phyloP scores from a whole-genome alignment of 2,113 vertebrate species.

The Cyanoderma ruficeps region DNA sequence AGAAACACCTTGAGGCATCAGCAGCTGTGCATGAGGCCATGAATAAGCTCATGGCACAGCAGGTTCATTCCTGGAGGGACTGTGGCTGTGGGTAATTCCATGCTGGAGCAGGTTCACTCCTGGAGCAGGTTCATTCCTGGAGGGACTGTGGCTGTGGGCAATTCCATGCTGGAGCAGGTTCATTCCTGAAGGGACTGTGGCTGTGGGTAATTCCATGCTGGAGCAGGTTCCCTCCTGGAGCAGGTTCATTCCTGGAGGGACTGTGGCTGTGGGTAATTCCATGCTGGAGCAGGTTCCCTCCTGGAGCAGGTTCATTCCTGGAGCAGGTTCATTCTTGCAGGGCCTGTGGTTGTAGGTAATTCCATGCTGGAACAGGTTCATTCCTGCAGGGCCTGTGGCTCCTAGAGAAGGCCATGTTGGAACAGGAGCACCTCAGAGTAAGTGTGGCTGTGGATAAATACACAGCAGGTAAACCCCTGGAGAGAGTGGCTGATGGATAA shows the following conservation, averaged over 20 bases:
- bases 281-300: background rate
- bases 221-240: background rate
- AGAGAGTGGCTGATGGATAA: background rate
- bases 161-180: background rate
- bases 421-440: background rate
- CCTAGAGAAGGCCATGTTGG: background rate
- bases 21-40: background rate
- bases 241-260: background rate
- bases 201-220: background rate
- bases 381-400: background rate
- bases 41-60: background rate
- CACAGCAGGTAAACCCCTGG: background rate
- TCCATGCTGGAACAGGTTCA: background rate
- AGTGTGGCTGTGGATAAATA: background rate
- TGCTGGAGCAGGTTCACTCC: background rate
- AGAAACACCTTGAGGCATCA: background rate
- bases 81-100: background rate
- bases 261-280: too few relatives aligned
- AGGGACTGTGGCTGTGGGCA: background rate
- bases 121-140: background rate
- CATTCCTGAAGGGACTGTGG: background rate
- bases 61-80: background rate
- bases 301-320: background rate
- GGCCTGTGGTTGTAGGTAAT: background rate
- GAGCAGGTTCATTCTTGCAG: background rate